phyloP scores from a whole-genome alignment of 2,797 vertebrate genomes.

The Falco berigora region DNA sequence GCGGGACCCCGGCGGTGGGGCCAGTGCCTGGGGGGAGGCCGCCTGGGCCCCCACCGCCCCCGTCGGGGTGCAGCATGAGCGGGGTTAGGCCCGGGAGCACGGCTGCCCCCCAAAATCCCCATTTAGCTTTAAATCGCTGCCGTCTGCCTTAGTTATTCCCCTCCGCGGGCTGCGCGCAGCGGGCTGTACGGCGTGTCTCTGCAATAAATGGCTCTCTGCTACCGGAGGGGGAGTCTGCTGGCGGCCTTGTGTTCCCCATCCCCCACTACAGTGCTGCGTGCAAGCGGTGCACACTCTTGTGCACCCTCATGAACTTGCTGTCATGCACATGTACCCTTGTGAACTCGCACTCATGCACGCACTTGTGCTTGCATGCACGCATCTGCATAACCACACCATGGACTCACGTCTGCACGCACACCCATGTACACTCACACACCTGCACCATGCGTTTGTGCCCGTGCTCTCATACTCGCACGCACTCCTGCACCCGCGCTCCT shows the following conservation, averaged over 20 bases:
- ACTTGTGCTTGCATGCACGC: accelerated
- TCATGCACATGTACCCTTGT: accelerated
- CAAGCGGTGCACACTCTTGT: accelerated
- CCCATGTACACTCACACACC: accelerated
- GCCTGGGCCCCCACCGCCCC: not conserved
- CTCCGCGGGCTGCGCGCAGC: not conserved
- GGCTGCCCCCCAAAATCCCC: not conserved
- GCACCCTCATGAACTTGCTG: too few species aligned
- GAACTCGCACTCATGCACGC: accelerated
- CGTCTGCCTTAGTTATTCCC: not conserved
- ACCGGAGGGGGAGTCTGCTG: not conserved
- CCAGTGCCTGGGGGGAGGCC: not conserved
- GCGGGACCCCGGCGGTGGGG: constrained; percentile 43
- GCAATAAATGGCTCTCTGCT: constrained; percentile 7
- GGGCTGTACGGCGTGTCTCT: not conserved
- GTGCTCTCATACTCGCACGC: accelerated
- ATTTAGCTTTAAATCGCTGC: not conserved
- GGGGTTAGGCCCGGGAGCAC: not conserved
- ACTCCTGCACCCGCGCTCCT: accelerated
- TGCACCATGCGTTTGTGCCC: accelerated
- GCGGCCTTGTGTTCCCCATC: accelerated
- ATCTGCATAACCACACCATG: accelerated
- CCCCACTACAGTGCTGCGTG: not conserved
- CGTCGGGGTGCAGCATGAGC: constrained; percentile 24
- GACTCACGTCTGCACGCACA: accelerated